Evolutionary conservation across 1,140 invertebrate genomes (phyloP).

Genomic region (Ceratina japonica): DNA sequence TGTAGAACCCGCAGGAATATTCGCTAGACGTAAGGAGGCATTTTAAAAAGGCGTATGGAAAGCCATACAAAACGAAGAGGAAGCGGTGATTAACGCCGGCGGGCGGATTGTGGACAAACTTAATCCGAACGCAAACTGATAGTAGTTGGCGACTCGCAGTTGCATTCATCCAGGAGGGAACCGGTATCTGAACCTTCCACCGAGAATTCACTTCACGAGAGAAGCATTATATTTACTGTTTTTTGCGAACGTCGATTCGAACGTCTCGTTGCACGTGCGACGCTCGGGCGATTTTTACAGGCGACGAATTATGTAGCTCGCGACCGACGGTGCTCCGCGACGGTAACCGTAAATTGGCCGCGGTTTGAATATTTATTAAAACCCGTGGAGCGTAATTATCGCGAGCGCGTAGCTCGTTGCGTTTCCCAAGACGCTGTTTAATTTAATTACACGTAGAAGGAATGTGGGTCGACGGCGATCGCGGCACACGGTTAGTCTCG

Average conservation of each 20-base stretch:
- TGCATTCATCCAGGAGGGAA: constrained; percentile 15
- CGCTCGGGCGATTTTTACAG: constrained; percentile 9
- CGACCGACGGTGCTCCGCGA: not conserved
- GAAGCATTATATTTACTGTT: too few relatives aligned
- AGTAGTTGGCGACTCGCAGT: not conserved
- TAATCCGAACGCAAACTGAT: constrained; percentile 25
- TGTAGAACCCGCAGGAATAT: too few relatives aligned
- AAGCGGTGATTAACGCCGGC: not conserved
- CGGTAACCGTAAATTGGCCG: not conserved
- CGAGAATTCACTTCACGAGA: too few relatives aligned
- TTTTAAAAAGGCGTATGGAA: not conserved
- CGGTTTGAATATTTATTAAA: constrained; percentile 14
- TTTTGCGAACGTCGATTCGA: not conserved
- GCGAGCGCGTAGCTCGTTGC: not conserved
- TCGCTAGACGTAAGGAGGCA: not conserved
- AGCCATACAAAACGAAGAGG: not conserved
- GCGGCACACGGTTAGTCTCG: constrained; percentile 6
- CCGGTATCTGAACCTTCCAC: constrained; percentile 20
- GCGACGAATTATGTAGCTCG: not conserved
- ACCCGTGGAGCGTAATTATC: not conserved
- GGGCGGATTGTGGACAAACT: not conserved
- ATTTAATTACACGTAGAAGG: constrained; percentile 29
- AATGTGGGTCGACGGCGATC: constrained; percentile 24
- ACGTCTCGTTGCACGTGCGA: not conserved
- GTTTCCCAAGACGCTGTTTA: constrained; percentile 1